Evolutionary conservation across 2,113 vertebrate genomes (phyloP).

Genomic region (Aphelocoma coerulescens): DNA sequence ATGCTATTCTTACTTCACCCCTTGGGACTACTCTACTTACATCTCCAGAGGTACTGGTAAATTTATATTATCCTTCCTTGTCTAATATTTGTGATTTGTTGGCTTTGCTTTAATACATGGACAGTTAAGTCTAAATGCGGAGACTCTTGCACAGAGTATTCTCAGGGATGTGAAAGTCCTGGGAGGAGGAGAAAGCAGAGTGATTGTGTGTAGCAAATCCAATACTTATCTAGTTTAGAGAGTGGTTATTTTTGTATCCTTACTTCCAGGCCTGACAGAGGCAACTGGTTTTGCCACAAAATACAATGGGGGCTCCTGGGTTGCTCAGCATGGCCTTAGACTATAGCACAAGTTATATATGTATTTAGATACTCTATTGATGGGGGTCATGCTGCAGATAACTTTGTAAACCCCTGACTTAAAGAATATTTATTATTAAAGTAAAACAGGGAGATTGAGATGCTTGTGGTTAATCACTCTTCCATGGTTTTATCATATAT

Average conservation of each 20-base stretch:
- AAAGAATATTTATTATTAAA: neutral
- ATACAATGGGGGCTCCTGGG: accelerated
- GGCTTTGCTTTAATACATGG: slow-evolving; percentile 30
- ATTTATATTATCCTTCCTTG: slow-evolving; percentile 49
- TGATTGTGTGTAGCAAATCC: neutral
- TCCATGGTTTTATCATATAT: neutral
- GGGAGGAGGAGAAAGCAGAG: neutral
- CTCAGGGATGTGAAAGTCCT: neutral
- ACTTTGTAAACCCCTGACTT: neutral
- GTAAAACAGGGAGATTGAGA: neutral
- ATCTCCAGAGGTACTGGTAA: slow-evolving; percentile 39
- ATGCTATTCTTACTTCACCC: slow-evolving; percentile 36
- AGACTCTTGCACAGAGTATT: neutral
- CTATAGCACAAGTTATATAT: neutral
- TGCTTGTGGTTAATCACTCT: neutral
- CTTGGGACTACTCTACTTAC: slow-evolving; percentile 31
- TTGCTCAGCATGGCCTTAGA: neutral
- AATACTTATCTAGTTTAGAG: accelerated
- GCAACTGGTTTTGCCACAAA: neutral
- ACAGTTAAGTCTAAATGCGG: slow-evolving; percentile 13
- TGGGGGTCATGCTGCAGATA: neutral
- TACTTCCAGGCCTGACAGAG: neutral
- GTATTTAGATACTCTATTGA: neutral
- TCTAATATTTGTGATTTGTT: slow-evolving; percentile 58
- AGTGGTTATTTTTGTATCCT: neutral